Conservation (phyloP, 2,113 vertebrate species). For the Solenodon paradoxus region DNA sequence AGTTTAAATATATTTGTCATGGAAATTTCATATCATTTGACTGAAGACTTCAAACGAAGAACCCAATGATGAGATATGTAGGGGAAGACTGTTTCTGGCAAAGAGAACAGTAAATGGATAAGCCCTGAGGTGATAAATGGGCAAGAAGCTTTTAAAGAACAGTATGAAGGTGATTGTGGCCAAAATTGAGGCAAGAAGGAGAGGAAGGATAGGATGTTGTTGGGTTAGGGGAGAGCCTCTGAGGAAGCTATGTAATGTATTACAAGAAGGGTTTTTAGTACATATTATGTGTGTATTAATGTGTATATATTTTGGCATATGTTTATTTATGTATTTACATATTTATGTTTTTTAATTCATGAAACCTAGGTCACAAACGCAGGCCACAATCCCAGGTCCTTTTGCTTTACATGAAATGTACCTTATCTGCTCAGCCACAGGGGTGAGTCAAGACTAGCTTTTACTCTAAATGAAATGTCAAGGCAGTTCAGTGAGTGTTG, state of each 20-base stretch:
- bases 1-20: background rate
- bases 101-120: background rate
- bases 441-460: no score
- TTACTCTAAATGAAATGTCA: background rate
- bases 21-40: background rate
- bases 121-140: background rate
- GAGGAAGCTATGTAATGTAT: no score
- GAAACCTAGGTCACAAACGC: no score
- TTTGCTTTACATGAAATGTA: no score
- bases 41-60: background rate
- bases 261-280: no score
- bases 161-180: background rate
- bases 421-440: no score
- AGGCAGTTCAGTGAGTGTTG: background rate
- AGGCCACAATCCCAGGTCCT: no score
- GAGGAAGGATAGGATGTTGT: no score
- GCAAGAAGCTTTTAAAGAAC: background rate
- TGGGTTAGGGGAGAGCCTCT: rapidly evolving
- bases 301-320: no score
- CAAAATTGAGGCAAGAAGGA: background rate
- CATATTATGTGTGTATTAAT: no score
- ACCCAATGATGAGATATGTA: background rate
- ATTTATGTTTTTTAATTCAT: no score
- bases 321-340: no score
- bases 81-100: background rate